These are phyloP conservation scores for Drosophila rufa DNA, from an alignment of 1,140 invertebrate species.

Conservation along the genomic window DNA sequence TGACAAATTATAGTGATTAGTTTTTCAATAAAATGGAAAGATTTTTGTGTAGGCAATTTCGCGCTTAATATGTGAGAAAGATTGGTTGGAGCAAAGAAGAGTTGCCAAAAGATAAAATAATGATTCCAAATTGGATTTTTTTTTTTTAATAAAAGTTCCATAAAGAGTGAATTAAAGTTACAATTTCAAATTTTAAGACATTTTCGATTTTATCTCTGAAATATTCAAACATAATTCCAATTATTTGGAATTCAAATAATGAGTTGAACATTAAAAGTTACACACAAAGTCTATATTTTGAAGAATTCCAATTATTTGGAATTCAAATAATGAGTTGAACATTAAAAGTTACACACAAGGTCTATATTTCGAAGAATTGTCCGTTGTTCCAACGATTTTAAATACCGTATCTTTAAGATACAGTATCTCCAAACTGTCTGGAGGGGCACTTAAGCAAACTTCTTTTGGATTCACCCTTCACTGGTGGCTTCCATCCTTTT, in stretches of 20 bases:
- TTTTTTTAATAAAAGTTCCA: background rate
- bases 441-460: conserved; percentile 12
- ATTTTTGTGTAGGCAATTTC: conserved; percentile 36
- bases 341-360: too few relatives aligned
- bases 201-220: too few relatives aligned
- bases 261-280: background rate
- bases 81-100: background rate
- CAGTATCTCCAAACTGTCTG: background rate
- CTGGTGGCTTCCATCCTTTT: background rate
- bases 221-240: background rate
- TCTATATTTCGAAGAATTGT: background rate
- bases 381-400: too few relatives aligned
- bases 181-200: background rate
- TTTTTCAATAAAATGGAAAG: conserved; percentile 65
- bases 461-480: conserved; percentile 18
- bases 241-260: background rate
- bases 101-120: background rate
- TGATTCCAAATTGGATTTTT: background rate
- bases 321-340: background rate
- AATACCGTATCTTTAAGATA: background rate
- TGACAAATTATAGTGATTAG: conserved; percentile 76
- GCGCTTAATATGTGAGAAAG: conserved; percentile 46
- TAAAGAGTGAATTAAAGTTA: background rate
- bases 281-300: background rate
- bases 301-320: background rate